Conservation (phyloP, 2,888 invertebrate genomes). For the Eurytoma californica region DNA sequence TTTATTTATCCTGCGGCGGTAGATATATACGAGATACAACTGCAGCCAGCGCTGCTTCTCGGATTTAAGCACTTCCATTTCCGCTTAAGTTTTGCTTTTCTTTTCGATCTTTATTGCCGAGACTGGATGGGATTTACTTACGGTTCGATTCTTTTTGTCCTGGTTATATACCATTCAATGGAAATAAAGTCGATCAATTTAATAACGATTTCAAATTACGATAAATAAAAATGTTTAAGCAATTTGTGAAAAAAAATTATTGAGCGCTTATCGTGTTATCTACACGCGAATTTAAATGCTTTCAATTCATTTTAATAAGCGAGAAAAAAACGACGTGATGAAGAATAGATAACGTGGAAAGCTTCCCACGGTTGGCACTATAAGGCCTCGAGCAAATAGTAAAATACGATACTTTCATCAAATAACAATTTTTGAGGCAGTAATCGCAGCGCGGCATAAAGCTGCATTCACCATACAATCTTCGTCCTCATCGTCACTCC, state of each 20-base stretch:
- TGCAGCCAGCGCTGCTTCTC: neutral
- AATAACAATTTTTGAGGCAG: neutral
- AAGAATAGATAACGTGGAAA: constrained; percentile 12
- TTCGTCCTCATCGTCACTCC: neutral
- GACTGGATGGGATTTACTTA: too few species aligned
- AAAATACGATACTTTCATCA: neutral
- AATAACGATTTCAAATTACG: too few species aligned
- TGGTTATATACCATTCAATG: too few species aligned
- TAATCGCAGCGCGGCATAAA: neutral
- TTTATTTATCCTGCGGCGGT: neutral
- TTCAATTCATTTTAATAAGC: constrained; percentile 5
- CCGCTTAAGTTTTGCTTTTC: too few species aligned
- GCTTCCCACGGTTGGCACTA: constrained; percentile 41
- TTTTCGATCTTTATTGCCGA: too few species aligned
- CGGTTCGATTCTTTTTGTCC: too few species aligned
- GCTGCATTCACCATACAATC: neutral
- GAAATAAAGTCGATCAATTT: too few species aligned
- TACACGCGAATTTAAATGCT: neutral
- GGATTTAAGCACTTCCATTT: neutral
- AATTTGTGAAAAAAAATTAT: too few species aligned
- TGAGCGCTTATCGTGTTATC: too few species aligned
- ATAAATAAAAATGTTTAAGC: too few species aligned
- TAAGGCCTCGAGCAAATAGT: constrained; percentile 8
- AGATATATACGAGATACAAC: neutral
- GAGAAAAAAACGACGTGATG: neutral